phyloP scores from a whole-genome alignment of 2,797 vertebrate genomes.

The Micrastur ruficollis region DNA sequence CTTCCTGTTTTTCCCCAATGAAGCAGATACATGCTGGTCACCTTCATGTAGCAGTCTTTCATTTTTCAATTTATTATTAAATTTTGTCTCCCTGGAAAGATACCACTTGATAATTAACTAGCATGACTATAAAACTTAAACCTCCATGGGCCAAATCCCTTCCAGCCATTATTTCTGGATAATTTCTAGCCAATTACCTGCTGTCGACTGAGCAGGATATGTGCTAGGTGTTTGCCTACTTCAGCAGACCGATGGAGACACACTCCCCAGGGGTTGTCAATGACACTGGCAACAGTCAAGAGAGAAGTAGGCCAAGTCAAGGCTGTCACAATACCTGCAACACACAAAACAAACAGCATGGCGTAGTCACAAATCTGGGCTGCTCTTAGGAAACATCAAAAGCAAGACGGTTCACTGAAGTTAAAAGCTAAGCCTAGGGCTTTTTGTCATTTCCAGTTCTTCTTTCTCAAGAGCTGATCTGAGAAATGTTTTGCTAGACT shows the following conservation, averaged over 20 bases:
- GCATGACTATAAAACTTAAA: not conserved
- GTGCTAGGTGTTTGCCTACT: constrained; percentile 94
- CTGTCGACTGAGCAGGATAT: constrained; percentile 86
- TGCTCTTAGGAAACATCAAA: not conserved
- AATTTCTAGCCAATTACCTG: constrained; percentile 79
- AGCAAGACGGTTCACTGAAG: not conserved
- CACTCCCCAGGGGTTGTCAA: constrained; percentile 97
- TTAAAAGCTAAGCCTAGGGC: not conserved
- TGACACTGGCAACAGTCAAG: constrained; percentile 87
- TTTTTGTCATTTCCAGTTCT: constrained; percentile 6
- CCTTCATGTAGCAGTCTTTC: not conserved
- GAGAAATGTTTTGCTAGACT: constrained; percentile 3
- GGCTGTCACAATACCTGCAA: constrained; percentile 88
- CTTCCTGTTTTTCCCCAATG: not conserved
- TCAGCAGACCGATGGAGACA: constrained; percentile 93
- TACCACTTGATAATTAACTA: not conserved
- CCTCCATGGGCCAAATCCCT: not conserved
- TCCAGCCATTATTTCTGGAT: not conserved
- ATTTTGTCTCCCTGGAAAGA: not conserved
- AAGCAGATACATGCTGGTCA: not conserved
- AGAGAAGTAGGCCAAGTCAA: constrained; percentile 91
- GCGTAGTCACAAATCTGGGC: not conserved
- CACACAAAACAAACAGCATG: not conserved
- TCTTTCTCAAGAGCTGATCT: constrained; percentile 24
- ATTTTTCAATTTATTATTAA: not conserved